Evolutionary conservation across 2,888 invertebrate genomes (phyloP), one percentile per base, ranked within the genome.

Genomic region (Thereva unica): DNA sequence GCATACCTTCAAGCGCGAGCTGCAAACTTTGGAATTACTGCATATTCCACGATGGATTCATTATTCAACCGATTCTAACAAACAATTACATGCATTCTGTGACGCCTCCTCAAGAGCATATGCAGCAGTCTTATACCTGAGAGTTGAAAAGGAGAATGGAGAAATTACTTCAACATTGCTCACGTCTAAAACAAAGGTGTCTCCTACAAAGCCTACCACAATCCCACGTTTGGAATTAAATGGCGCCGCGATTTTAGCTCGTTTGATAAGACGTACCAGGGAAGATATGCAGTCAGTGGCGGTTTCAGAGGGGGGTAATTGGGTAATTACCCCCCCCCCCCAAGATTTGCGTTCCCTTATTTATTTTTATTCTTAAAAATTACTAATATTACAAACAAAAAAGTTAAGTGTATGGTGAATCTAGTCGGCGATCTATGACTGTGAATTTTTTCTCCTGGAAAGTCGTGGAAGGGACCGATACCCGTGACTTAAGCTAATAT

Each of bases 151-250:
- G 5, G 9, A 2, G 1, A 12, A 41, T 12, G 10, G 5, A 7
- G 4, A 40, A 4, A 12, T 40, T 5, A 5, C 4, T 5, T 12
- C 55, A 4, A 10, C 1, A n/a, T 5, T 55, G 8, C 41, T 55
- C 2, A 23, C 7, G 2, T 40, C 55, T 2, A 55, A 55, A 41
- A n/a, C 41, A 9, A 56, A 10, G 7, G 42, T 55, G 10, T 40
- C 67, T 37, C 69, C 67, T n/a, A 5, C 54, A 2, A 74, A 73
- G 52, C 50, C 56, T 8, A 61, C 70, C 4, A 69, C 73, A 1
- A 67, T 74, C 12, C 71, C 73, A 4, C 56, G 73, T 6, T 55
- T 75, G 4, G 72, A 73, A 45, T 63, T 75, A 34, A 56, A 68
- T 5, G 66, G 50, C 12, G 67, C 70, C 12, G 4, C 59, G 12